These are phyloP conservation scores for Agelaius phoeniceus DNA, from an alignment of 2,113 vertebrate genomes.

Conservation along the genomic window DNA sequence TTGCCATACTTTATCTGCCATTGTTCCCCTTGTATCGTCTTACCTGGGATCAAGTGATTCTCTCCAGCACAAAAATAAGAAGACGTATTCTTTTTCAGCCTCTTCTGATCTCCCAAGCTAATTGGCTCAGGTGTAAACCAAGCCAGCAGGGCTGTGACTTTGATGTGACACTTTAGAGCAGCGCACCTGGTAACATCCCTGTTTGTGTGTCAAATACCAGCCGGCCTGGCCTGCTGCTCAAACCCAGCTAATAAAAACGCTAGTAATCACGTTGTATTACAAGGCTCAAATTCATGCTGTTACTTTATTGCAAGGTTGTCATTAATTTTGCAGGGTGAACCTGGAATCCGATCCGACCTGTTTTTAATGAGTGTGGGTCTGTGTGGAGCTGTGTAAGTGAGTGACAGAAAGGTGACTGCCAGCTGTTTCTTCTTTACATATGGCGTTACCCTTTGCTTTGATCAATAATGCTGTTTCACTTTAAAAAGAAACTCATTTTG, in stretches of 20 bases:
- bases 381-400: slow-evolving; percentile 42
- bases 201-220: slow-evolving; percentile 77
- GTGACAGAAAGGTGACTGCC: slow-evolving; percentile 69
- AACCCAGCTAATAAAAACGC: slow-evolving; percentile 72
- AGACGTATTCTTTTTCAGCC: slow-evolving; percentile 78
- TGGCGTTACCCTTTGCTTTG: slow-evolving; percentile 68
- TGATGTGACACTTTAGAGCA: slow-evolving; percentile 81
- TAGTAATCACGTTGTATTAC: slow-evolving; percentile 77
- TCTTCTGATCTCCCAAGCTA: slow-evolving; percentile 86
- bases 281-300: slow-evolving; percentile 75
- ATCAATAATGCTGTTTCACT: slow-evolving; percentile 73
- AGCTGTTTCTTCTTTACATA: slow-evolving; percentile 71
- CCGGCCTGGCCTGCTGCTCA: slow-evolving; percentile 73
- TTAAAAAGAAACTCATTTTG: slow-evolving; percentile 65
- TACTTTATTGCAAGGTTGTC: slow-evolving; percentile 75
- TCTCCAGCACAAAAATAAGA: slow-evolving; percentile 74
- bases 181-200: slow-evolving; percentile 72
- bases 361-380: slow-evolving; percentile 70
- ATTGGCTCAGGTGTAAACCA: slow-evolving; percentile 96
- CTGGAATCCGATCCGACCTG: slow-evolving; percentile 79
- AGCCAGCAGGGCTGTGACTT: slow-evolving; percentile 86
- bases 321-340: slow-evolving; percentile 86
- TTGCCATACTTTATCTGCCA: slow-evolving; percentile 69
- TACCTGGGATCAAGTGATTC: slow-evolving; percentile 87
- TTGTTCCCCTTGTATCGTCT: slow-evolving; percentile 75